phyloP scores from a whole-genome alignment of 2,797 vertebrate genomes.

The Anguilla obscura region DNA sequence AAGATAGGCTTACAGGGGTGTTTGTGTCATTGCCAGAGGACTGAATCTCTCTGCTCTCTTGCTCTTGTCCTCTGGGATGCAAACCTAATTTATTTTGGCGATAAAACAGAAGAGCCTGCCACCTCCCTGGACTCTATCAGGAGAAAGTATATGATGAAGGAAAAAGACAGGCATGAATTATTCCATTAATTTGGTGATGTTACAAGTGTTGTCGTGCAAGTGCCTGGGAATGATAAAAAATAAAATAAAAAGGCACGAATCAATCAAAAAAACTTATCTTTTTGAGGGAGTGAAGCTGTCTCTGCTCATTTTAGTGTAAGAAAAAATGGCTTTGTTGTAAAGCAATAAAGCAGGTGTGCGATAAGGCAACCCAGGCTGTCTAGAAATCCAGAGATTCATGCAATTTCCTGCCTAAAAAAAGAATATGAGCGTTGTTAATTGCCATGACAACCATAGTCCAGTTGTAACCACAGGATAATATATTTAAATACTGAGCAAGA shows the following conservation, averaged over 20 bases:
- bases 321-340: conserved; percentile 9
- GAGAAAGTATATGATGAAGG: conserved; percentile 4
- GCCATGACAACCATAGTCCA: background rate
- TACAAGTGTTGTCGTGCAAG: background rate
- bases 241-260: conserved; percentile 14
- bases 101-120: conserved; percentile 11
- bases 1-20: background rate
- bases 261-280: background rate
- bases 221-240: background rate
- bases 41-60: conserved; percentile 4
- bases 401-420: conserved; percentile 1
- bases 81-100: conserved; percentile 17
- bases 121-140: background rate
- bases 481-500: background rate
- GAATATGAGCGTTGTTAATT: background rate
- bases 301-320: background rate
- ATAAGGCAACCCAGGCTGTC: background rate
- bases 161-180: conserved; percentile 14
- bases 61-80: background rate
- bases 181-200: conserved; percentile 28
- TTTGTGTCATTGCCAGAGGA: conserved; percentile 29
- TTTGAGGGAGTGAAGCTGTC: conserved; percentile 14
- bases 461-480: background rate
- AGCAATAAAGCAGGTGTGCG: background rate
- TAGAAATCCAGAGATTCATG: background rate